Conservation (phyloP, 2,888 invertebrate species). For the Coelinius sp. region DNA sequence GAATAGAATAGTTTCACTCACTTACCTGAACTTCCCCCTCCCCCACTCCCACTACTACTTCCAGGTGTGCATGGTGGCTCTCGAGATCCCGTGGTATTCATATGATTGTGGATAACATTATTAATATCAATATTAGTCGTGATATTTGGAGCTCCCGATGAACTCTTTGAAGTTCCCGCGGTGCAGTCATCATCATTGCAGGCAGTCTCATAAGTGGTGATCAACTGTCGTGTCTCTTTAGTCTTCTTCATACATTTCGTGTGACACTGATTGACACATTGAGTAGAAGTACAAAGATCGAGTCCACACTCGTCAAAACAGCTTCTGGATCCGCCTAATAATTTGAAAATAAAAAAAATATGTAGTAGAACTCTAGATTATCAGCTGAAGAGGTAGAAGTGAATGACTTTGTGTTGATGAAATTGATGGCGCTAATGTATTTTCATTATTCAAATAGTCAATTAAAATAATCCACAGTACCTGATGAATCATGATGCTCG, state of each 20-base stretch:
- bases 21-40: neutral
- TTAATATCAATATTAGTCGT: constrained; percentile 60
- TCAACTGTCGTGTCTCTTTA: constrained; percentile 57
- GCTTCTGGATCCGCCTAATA: constrained; percentile 34
- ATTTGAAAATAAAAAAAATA: neutral
- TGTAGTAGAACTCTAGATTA: neutral
- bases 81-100: constrained; percentile 12
- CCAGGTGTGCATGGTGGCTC: neutral
- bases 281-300: constrained; percentile 50
- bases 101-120: constrained; percentile 50
- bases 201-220: constrained; percentile 57
- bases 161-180: neutral
- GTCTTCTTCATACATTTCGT: constrained; percentile 55
- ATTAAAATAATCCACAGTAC: constrained; percentile 31
- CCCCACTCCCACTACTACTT: neutral
- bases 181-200: constrained; percentile 50
- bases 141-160: constrained; percentile 50
- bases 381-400: constrained; percentile 2
- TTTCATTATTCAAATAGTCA: neutral
- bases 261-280: constrained; percentile 58
- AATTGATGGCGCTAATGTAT: constrained; percentile 12
- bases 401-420: neutral
- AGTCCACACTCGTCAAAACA: constrained; percentile 55
- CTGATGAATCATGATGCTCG: constrained; percentile 31
- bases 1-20: neutral